A percentile compares a stretch with the other conserved stretches of the same genome.
phyloP scores from a whole-genome alignment of 1,140 invertebrate genomes.

The Drosophila persimilis region DNA sequence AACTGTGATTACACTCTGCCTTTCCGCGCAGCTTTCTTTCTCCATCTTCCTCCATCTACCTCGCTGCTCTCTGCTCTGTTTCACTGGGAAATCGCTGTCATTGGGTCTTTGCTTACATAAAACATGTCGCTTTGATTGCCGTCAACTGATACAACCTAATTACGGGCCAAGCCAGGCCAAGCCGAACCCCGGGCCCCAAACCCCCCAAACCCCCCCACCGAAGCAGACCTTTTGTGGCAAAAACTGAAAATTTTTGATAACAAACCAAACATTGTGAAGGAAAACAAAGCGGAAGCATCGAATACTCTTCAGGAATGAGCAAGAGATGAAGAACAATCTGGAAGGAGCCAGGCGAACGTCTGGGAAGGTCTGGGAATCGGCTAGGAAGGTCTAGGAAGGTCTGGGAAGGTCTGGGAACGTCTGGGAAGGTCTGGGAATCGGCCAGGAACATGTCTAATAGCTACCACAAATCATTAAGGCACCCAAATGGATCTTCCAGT shows the following conservation, averaged over 20 bases:
- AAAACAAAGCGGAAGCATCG: background rate
- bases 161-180: constrained; percentile 40
- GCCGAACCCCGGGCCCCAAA: constrained; percentile 19
- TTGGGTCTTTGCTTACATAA: constrained; percentile 58
- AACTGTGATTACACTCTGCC: constrained; percentile 63
- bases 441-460: no score
- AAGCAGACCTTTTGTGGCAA: constrained; percentile 45
- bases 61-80: constrained; percentile 66
- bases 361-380: no score
- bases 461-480: no score
- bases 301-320: no score
- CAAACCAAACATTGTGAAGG: constrained; percentile 6
- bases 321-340: no score
- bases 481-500: no score
- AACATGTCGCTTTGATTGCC: constrained; percentile 61
- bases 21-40: constrained; percentile 8
- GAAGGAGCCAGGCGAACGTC: no score
- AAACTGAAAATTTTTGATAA: constrained; percentile 44
- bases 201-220: constrained; percentile 1
- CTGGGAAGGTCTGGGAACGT: no score
- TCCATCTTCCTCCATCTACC: background rate
- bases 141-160: constrained; percentile 78
- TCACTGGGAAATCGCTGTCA: constrained; percentile 53
- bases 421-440: no score
- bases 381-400: no score